A percentile compares a stretch with the other conserved stretches of the same genome.
phyloP scores from a whole-genome alignment of 2,797 vertebrate genomes.

The Pelochelys cantorii region DNA sequence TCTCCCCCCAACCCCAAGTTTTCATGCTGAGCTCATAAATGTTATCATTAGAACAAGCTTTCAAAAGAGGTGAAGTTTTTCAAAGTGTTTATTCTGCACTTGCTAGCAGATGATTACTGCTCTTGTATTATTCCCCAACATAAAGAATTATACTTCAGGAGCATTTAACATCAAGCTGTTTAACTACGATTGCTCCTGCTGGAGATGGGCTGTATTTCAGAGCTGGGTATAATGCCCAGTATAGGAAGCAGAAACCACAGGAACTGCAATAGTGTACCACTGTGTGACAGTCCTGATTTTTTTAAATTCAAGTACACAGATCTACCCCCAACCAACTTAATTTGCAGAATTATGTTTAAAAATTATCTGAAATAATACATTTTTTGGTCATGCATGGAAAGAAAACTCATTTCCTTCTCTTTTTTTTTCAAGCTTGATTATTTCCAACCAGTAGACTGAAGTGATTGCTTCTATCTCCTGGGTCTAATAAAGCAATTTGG shows the following conservation, averaged over 20 bases:
- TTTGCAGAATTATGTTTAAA: background rate
- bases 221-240: background rate
- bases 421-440: slow-evolving; percentile 64
- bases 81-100: slow-evolving; percentile 52
- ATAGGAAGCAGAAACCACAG: slow-evolving; percentile 29
- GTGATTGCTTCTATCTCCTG: slow-evolving; percentile 77
- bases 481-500: slow-evolving; percentile 80
- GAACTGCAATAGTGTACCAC: background rate
- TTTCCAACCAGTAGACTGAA: slow-evolving; percentile 76
- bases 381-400: slow-evolving; percentile 33
- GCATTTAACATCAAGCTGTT: slow-evolving; percentile 54
- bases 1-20: slow-evolving; percentile 28
- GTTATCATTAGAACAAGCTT: slow-evolving; percentile 53
- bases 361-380: slow-evolving; percentile 29
- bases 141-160: slow-evolving; percentile 42
- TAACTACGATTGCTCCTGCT: slow-evolving; percentile 39
- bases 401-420: slow-evolving; percentile 45
- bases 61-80: slow-evolving; percentile 44
- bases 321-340: background rate
- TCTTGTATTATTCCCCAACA: slow-evolving; percentile 45
- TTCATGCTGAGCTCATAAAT: slow-evolving; percentile 34
- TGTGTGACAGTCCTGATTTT: slow-evolving; percentile 7
- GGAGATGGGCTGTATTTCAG: slow-evolving; percentile 4
- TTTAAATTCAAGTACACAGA: background rate
- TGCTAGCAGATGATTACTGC: slow-evolving; percentile 41